Evolutionary conservation across 2,888 invertebrate species (phyloP).

Genomic region (Lithosia quadra): DNA sequence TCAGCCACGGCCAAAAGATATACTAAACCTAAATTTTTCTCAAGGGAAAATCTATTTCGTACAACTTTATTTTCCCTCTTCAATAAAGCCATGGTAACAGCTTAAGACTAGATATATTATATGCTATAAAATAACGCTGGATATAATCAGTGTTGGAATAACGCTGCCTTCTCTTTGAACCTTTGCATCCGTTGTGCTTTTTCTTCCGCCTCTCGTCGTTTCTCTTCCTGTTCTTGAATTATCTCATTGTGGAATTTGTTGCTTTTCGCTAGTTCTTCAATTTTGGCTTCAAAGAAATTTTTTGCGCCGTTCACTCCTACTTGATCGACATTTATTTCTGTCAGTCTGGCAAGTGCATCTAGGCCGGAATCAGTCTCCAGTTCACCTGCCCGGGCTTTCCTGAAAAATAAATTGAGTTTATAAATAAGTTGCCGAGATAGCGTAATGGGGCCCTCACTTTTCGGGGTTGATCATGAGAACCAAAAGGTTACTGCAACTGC

Average conservation of each 20-base stretch:
- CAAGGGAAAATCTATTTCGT: constrained; percentile 23
- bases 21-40: constrained; percentile 9
- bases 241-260: constrained; percentile 98
- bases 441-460: not conserved
- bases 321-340: constrained; percentile 97
- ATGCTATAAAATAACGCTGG: constrained; percentile 39
- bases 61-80: constrained; percentile 31
- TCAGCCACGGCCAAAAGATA: constrained; percentile 2
- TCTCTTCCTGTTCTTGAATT: constrained; percentile 96
- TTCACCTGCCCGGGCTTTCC: constrained; percentile 97
- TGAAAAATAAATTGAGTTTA: constrained; percentile 57
- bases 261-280: constrained; percentile 93
- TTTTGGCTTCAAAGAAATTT: constrained; percentile 98
- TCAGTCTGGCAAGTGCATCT: constrained; percentile 93
- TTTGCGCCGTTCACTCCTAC: constrained; percentile 98
- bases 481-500: not conserved
- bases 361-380: constrained; percentile 95
- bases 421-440: not conserved
- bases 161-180: constrained; percentile 95
- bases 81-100: constrained; percentile 80
- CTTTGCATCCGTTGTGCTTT: constrained; percentile 92
- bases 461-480: not conserved
- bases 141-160: constrained; percentile 87
- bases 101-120: constrained; percentile 81
- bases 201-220: constrained; percentile 94